Conservation (phyloP, 2,113 vertebrate genomes). For the Seriola aureovittata region DNA sequence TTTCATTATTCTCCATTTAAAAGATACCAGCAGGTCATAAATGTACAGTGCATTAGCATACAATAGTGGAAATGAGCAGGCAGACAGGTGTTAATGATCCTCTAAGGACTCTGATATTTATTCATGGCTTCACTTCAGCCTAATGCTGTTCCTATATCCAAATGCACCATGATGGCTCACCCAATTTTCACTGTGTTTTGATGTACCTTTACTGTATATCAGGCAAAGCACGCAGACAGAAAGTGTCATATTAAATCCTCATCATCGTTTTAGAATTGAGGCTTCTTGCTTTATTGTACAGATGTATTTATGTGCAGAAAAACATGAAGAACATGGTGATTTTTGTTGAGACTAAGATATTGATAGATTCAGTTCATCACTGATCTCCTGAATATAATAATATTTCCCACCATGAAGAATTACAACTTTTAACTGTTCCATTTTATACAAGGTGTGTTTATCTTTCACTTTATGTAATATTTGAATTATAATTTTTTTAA, state of each 20-base stretch:
- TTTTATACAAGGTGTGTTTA: no score
- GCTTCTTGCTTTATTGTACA: constrained; percentile 29
- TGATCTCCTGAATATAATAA: constrained; percentile 30
- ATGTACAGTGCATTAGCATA: constrained; percentile 72
- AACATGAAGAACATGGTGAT: constrained; percentile 15
- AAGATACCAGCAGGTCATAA: constrained; percentile 54
- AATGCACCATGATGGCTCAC: constrained; percentile 54
- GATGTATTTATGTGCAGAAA: constrained; percentile 27
- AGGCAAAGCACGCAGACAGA: constrained; percentile 40
- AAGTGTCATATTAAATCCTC: constrained; percentile 66
- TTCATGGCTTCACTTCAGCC: constrained; percentile 72
- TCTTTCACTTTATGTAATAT: neutral
- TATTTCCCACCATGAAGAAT: neutral
- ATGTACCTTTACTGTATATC: constrained; percentile 49
- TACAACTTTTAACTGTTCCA: neutral
- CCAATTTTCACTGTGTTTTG: constrained; percentile 48
- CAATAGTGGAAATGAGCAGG: constrained; percentile 57
- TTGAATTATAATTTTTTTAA: neutral
- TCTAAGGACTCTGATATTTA: constrained; percentile 75
- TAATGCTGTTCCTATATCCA: constrained; percentile 63
- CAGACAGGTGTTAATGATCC: constrained; percentile 77
- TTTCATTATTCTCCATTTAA: constrained; percentile 73
- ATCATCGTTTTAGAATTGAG: constrained; percentile 45
- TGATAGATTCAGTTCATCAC: constrained; percentile 46
- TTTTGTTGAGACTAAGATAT: constrained; percentile 14